Evolutionary conservation across 1,140 invertebrate genomes (phyloP).

Genomic region (Pseudachorutes palmiensis): DNA sequence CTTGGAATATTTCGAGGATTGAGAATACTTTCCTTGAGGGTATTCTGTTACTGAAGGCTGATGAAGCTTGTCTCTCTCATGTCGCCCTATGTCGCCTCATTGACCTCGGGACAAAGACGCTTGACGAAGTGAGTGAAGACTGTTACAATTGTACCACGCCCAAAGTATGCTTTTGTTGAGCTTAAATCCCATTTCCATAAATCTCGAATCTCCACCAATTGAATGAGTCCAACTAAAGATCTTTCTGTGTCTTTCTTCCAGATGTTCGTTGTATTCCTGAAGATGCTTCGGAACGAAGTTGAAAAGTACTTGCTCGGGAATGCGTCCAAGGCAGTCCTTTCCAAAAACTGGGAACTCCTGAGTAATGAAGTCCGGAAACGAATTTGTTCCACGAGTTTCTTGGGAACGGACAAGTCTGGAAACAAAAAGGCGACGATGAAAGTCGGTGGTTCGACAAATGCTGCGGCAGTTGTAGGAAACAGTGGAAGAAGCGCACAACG

Average conservation of each 20-base stretch:
- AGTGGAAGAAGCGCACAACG: no score
- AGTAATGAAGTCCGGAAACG: constrained; percentile 28
- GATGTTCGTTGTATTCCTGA: constrained; percentile 40
- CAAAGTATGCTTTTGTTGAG: no score
- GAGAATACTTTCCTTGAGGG: constrained; percentile 54
- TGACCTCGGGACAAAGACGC: constrained; percentile 31
- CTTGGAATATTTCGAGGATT: constrained; percentile 37
- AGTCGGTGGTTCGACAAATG: background rate
- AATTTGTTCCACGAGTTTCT: constrained; percentile 33
- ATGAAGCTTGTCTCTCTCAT: constrained; percentile 63
- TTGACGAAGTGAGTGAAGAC: constrained; percentile 36
- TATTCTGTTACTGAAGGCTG: constrained; percentile 54
- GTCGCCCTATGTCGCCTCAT: constrained; percentile 45
- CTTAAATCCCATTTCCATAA: no score
- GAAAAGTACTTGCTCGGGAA: constrained; percentile 38
- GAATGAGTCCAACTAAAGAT: no score
- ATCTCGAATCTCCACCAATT: no score
- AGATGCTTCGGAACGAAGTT: constrained; percentile 39
- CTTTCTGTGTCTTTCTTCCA: no score
- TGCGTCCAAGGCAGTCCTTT: constrained; percentile 33
- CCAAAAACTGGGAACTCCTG: constrained; percentile 34
- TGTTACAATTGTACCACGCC: background rate
- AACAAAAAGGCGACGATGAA: constrained; percentile 33
- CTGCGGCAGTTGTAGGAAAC: background rate
- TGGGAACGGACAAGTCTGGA: constrained; percentile 35